Percentiles rank a stretch among this genome's conserved stretches.
These are phyloP conservation scores for Hydrochoerus hydrochaeris DNA, from an alignment of 2,113 vertebrate species.

Conservation along the genomic window DNA sequence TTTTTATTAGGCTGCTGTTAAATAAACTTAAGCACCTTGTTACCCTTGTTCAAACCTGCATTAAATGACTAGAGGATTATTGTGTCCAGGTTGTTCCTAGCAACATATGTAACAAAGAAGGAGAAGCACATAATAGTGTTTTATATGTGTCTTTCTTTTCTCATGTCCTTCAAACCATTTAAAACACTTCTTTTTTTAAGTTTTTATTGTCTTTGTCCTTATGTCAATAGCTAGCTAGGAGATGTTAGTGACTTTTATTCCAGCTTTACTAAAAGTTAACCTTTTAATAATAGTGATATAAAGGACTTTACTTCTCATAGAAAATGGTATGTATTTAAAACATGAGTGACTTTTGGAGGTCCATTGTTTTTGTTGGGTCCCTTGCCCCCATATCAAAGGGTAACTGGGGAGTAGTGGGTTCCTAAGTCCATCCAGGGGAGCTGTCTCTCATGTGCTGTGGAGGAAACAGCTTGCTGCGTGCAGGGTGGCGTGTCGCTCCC, in stretches of 20 bases:
- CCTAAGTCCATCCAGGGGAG: neutral
- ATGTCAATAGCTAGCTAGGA: neutral
- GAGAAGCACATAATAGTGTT: conserved; percentile 14
- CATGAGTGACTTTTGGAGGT: neutral
- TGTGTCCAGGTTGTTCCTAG: neutral
- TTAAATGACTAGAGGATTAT: neutral
- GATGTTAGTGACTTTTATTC: neutral
- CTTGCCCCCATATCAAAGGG: neutral
- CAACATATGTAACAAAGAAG: neutral
- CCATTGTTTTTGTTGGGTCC: neutral
- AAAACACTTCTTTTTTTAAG: neutral
- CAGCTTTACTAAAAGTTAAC: conserved; percentile 2
- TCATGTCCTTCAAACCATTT: neutral
- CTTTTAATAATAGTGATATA: neutral
- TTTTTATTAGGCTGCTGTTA: conserved; percentile 59
- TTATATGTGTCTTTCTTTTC: neutral
- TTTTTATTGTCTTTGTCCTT: conserved; percentile 2
- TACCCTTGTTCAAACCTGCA: conserved; percentile 36
- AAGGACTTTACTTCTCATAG: conserved; percentile 15
- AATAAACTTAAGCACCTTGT: neutral
- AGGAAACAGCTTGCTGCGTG: neutral
- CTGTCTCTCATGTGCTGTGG: neutral
- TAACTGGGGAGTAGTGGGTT: neutral
- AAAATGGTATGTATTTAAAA: neutral
- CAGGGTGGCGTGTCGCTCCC: neutral